Conservation (phyloP, 2,797 vertebrate species). For the Pangasius macronema region DNA sequence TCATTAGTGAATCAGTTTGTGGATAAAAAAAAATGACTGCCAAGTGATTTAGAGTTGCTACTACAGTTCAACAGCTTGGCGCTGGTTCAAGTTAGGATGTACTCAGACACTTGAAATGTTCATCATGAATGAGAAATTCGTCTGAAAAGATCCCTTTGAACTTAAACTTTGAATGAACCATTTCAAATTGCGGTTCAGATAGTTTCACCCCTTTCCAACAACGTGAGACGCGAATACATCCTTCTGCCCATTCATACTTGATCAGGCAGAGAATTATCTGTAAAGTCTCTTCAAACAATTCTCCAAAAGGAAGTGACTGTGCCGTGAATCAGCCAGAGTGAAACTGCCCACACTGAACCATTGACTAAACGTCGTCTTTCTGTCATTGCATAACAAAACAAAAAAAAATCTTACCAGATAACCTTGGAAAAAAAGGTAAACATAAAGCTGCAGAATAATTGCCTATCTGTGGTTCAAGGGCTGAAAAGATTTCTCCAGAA, state of each 20-base stretch:
- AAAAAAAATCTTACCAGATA: constrained; percentile 19
- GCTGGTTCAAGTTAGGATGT: constrained; percentile 9
- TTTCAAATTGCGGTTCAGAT: constrained; percentile 20
- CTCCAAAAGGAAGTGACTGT: constrained; percentile 24
- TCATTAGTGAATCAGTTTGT: not conserved
- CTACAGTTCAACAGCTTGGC: not conserved
- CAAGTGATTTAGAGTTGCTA: not conserved
- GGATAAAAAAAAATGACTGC: not conserved
- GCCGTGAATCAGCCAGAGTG: constrained; percentile 30
- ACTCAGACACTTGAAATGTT: constrained; percentile 13
- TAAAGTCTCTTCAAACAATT: constrained; percentile 20
- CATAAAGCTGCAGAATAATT: constrained; percentile 38
- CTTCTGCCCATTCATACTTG: constrained; percentile 32
- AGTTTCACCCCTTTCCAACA: not conserved
- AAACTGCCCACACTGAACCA: constrained; percentile 48
- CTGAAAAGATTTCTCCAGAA: constrained; percentile 42
- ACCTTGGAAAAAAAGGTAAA: constrained; percentile 20
- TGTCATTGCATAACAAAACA: not conserved
- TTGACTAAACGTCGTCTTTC: constrained; percentile 30
- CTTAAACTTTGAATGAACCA: constrained; percentile 24
- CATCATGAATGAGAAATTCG: constrained; percentile 25
- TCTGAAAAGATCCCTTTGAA: constrained; percentile 29
- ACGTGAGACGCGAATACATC: constrained; percentile 8
- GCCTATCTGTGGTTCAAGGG: constrained; percentile 47
- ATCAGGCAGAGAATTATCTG: constrained; percentile 28